A percentile compares a stretch with the other conserved stretches of the same genome.
Evolutionary conservation across 2,113 vertebrate species (phyloP).

Genomic region (Paramormyrops kingsleyae): DNA sequence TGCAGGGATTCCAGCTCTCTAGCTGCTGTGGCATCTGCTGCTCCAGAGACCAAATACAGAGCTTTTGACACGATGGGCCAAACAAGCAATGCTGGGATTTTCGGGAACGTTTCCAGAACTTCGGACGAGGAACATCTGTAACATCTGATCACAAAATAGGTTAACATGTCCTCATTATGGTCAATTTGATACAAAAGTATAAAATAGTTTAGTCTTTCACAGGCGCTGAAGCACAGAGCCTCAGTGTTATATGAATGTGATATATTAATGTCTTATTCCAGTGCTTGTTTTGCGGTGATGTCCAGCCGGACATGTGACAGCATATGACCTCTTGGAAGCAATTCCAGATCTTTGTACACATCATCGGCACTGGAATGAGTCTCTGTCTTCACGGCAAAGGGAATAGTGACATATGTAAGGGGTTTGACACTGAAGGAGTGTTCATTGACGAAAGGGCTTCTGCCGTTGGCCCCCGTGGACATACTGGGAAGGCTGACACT

Average conservation of each 20-base stretch:
- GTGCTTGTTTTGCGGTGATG: slow-evolving; percentile 17
- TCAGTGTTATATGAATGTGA: background rate
- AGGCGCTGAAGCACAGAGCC: background rate
- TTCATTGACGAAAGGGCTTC: slow-evolving; percentile 27
- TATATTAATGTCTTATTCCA: background rate
- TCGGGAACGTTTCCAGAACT: background rate
- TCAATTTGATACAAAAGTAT: background rate
- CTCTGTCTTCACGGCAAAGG: slow-evolving; percentile 19
- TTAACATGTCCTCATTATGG: background rate
- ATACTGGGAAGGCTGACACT: background rate
- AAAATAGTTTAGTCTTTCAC: background rate
- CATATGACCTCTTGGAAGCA: slow-evolving; percentile 36
- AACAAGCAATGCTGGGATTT: background rate
- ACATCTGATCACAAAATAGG: background rate
- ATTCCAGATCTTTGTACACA: slow-evolving; percentile 21
- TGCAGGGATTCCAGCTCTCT: background rate
- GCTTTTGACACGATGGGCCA: background rate
- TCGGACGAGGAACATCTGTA: background rate
- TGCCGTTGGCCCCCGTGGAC: background rate
- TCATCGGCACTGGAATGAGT: slow-evolving; percentile 32
- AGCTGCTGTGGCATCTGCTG: background rate
- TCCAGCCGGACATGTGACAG: slow-evolving; percentile 12
- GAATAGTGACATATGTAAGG: slow-evolving; percentile 38
- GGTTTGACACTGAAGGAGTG: slow-evolving; percentile 38
- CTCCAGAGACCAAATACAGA: background rate